These are phyloP conservation scores for Lapara coniferarum DNA, from an alignment of 2,888 invertebrate species.

Conservation along the genomic window DNA sequence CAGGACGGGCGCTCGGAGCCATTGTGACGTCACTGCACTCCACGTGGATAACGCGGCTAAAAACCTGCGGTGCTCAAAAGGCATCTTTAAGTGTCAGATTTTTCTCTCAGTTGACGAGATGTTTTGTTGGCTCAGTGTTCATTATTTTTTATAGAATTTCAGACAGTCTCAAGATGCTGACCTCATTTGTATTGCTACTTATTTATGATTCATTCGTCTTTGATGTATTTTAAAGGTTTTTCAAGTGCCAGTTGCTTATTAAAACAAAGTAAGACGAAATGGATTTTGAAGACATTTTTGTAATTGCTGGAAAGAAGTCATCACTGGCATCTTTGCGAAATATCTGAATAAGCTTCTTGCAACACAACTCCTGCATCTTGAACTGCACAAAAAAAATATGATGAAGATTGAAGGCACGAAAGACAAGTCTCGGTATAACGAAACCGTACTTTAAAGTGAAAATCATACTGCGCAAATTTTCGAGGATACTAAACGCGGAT, in stretches of 20 bases:
- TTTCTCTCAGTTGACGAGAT: slow-evolving; percentile 43
- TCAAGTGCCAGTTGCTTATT: slow-evolving; percentile 11
- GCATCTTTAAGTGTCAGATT: slow-evolving; percentile 58
- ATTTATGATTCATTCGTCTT: slow-evolving; percentile 8
- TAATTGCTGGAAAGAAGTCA: slow-evolving; percentile 72
- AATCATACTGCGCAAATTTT: slow-evolving; percentile 25
- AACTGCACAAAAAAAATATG: slow-evolving; percentile 49
- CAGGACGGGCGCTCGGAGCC: slow-evolving; percentile 63
- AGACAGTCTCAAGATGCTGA: slow-evolving; percentile 20
- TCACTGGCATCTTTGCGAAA: slow-evolving; percentile 69
- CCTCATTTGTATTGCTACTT: slow-evolving; percentile 22
- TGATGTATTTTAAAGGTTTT: slow-evolving; percentile 17
- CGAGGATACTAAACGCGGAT: slow-evolving; percentile 26
- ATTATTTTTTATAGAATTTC: slow-evolving; percentile 30
- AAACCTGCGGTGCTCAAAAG: slow-evolving; percentile 60
- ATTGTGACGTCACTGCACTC: slow-evolving; percentile 65
- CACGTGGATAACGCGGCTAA: slow-evolving; percentile 63
- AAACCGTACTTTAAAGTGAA: slow-evolving; percentile 15
- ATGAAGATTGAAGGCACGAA: slow-evolving; percentile 26
- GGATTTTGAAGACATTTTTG: slow-evolving; percentile 47
- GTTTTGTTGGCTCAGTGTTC: slow-evolving; percentile 34
- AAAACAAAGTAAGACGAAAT: neutral
- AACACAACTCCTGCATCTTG: slow-evolving; percentile 54
- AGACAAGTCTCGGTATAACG: slow-evolving; percentile 11
- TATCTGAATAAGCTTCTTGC: slow-evolving; percentile 56